Base-by-base conservation (phyloP, 2,113 vertebrate genomes). In the Cololabis saira region DNA sequence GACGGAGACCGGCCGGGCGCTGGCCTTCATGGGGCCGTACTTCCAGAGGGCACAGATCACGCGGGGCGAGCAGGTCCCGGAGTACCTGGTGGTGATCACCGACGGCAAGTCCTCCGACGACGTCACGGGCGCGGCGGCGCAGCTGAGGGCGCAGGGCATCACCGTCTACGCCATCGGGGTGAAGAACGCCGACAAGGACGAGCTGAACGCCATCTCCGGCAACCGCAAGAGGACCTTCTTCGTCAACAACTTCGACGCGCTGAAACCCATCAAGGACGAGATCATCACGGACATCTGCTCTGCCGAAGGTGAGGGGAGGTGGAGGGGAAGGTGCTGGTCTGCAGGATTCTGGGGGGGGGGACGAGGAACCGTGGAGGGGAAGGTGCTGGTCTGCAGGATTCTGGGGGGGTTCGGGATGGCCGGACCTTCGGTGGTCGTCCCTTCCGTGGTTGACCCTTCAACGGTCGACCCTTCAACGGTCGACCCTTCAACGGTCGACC, bases 61-160 rank as follows among this genome's bases (percentile, higher is more conserved):
- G 4, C 91, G 94, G 11, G 67, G 67, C 0, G 27, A 71, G 40
- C 74, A 81, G 2, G 92, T 94, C 30, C 70, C 76, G 0, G 79
- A 86, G 65, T 92, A 91, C 70, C 93, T 97, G 50, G 90, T 96
- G 15, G 81, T 94, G 37, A 91, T 96, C 85, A 97, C 95, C 0
- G 94, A 94, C 4, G 94, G 94, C 11, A 14, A 91, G 22, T 95
- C 95, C 2, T 0, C 78, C 0, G 95, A 96, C 50, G 0, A 42
- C 0, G 95, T 96, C 44, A 83, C 82, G 7, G 33, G 30, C 24
- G 87, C 94, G 7, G 94, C 94, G 14, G 62, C 80, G 9, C 33
- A 52, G 3, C 55, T 96, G 69, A 90, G 90, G 44, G 1, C 24
- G 0, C 67, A 79, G 4, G 89, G 89, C 0, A 76, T 97, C 56